Base-by-base conservation (phyloP, 2,113 vertebrate species). In the Rhodinocichla rosea region DNA sequence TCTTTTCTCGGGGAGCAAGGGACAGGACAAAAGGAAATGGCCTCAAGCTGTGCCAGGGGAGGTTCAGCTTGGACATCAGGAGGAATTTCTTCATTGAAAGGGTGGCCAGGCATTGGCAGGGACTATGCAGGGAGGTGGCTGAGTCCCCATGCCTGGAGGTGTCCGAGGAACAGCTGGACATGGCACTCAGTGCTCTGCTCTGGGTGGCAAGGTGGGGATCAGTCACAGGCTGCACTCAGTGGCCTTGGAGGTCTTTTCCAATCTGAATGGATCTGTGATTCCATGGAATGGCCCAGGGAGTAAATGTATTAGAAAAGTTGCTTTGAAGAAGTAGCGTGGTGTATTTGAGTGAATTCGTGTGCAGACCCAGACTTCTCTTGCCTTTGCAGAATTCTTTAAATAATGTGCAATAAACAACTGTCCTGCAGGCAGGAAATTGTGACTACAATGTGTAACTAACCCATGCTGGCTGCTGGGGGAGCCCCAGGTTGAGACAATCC, bases 111-210 rank as follows among this genome's bases (percentile, higher is more conserved):
- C 20, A 4, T 4, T 83, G 24, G n/a, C 3, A 76, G 23, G 6
- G 24, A 1, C 4, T 4, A 3, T 6, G 11, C n/a, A 60, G n/a
- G 16, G 53, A 40, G 30, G 5, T 24, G 18, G 12, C 40, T 9
- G 30, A 55, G 45, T 55, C 4, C 9, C 39, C 30, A 40, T 26
- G 24, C 70, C 30, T 47, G 47, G 30, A 47, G n/a, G 17, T 40
- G n/a, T 26, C 53, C 45, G 14, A 40, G 62, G 24, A 45, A 35
- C 0, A 1, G 0, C 5, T 53, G 39, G 11, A 45, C 0, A 0
- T 76, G 47, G 30, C 55, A 55, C 24, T 40, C 11, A 32, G 55
- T 47, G 39, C 39, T 45, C 44, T 52, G 52, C 4, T 2, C 16
- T 82, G 45, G 13, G 12, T 56, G 33, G 0, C 44, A n/a, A 11